phyloP scores from a whole-genome alignment of 2,888 invertebrate species.

The Polymixis flavicincta region DNA sequence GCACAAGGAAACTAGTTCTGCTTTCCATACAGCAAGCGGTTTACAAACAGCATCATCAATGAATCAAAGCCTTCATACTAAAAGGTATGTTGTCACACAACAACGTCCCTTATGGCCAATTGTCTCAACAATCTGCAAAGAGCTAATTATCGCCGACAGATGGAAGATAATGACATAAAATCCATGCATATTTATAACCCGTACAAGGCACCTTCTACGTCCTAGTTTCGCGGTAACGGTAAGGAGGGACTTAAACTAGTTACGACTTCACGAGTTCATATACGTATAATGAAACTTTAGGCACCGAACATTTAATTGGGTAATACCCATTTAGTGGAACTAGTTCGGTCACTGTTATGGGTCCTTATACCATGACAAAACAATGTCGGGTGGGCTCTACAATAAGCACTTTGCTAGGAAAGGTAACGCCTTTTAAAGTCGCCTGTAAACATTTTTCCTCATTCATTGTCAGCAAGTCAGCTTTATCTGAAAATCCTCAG shows the following conservation, averaged over 20 bases:
- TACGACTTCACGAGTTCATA: slow-evolving; percentile 56
- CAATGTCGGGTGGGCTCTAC: slow-evolving; percentile 15
- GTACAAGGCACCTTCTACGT: slow-evolving; percentile 27
- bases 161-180: slow-evolving; percentile 48
- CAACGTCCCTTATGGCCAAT: slow-evolving; percentile 15
- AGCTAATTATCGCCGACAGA: slow-evolving; percentile 36
- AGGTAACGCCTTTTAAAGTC: slow-evolving; percentile 20
- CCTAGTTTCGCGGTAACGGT: slow-evolving; percentile 47
- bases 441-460: slow-evolving; percentile 46
- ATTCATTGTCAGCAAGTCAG: slow-evolving; percentile 25
- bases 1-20: neutral
- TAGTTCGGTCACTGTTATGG: slow-evolving; percentile 38
- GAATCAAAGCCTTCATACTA: slow-evolving; percentile 11
- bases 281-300: slow-evolving; percentile 49
- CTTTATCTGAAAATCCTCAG: slow-evolving; percentile 31
- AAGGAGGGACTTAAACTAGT: slow-evolving; percentile 58
- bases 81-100: slow-evolving; percentile 6
- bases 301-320: slow-evolving; percentile 56
- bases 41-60: neutral
- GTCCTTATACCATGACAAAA: slow-evolving; percentile 33
- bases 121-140: neutral
- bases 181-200: slow-evolving; percentile 46
- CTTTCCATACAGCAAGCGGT: neutral
- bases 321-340: slow-evolving; percentile 45
- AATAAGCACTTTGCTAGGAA: slow-evolving; percentile 29